Evolutionary conservation across 2,888 invertebrate species (phyloP), one percentile per base, ranked within the genome.

Genomic region (Steinernema hermaphroditum): DNA sequence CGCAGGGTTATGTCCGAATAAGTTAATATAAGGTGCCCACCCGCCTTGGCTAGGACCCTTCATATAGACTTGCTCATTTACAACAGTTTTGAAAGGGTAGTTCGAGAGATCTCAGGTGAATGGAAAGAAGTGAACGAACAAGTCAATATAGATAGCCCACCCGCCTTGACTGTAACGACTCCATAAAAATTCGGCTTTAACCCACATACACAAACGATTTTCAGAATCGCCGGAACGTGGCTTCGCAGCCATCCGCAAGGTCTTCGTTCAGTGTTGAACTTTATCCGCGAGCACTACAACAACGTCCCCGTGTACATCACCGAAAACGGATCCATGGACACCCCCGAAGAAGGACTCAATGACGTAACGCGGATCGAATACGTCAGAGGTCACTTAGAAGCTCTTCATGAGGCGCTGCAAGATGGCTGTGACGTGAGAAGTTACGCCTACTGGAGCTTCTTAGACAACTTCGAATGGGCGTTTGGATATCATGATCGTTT

Each of bases 391-490:
- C 75, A 75, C 68, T 24, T 75, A 22, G 29, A 32, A 32, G 75
- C 75, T 0, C 32, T 75, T 9, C 41, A 71, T 1, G 44, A 72
- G 19, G 72, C 69, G 2, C 75, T 43, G 16, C 24, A 44, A 27
- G 87, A 87, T 74, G 83, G 84, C 0, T 82, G 81, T 37, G 85
- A 86, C 44, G 85, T 88, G 0, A 82, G 80, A 27, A 92, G 91
- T 0, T 93, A 93, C 83, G 90, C 91, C 0, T 90, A 91, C 73
- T 93, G 93, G 92, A 91, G 92, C 77, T 87, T 93, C 22, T 89
- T 93, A 87, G 93, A 93, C 83, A 92, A 92, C 84, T 92, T 91
- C 87, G 93, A 93, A 86, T 93, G 93, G 93, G 89, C 89, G 74
- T 88, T 89, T 44, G 93, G 93, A 34, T 93, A 90, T 84, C 90